Percentiles rank a stretch among this genome's conserved stretches.
Conservation (phyloP, 2,113 vertebrate genomes). For the Nannospalax galili region DNA sequence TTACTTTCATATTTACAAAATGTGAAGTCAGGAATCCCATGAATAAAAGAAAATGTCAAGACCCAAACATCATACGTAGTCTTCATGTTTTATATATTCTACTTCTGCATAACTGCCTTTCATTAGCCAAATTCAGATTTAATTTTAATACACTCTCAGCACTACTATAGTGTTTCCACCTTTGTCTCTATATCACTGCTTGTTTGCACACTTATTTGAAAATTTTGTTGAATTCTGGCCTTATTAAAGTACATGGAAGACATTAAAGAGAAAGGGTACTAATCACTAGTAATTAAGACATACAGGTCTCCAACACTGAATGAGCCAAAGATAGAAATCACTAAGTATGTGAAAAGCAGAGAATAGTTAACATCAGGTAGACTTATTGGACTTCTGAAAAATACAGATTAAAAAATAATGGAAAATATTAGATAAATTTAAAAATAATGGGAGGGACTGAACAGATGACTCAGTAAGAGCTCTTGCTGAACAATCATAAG, state of each 20-base stretch:
- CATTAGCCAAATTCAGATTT: constrained; percentile 46
- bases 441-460: not conserved
- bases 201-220: constrained; percentile 8
- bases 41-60: constrained; percentile 40
- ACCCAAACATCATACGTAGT: not conserved
- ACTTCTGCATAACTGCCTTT: constrained; percentile 32
- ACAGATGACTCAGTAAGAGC: not conserved
- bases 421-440: too few relatives aligned
- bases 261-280: not conserved
- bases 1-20: constrained; percentile 41
- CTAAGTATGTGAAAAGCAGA: not conserved
- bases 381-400: not conserved
- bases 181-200: not conserved
- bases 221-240: constrained; percentile 43
- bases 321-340: constrained; percentile 17
- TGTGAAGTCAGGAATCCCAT: not conserved
- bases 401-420: not conserved
- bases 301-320: constrained; percentile 31
- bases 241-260: constrained; percentile 39
- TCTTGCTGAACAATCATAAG: too few relatives aligned
- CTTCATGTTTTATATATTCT: constrained; percentile 27
- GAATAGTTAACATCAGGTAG: not conserved
- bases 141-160: not conserved
- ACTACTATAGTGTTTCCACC: not conserved
- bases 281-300: constrained; percentile 28